A percentile compares a stretch with the other conserved stretches of the same genome.
Conservation (phyloP, 2,797 vertebrate species). For the Emydoidea blandingii region DNA sequence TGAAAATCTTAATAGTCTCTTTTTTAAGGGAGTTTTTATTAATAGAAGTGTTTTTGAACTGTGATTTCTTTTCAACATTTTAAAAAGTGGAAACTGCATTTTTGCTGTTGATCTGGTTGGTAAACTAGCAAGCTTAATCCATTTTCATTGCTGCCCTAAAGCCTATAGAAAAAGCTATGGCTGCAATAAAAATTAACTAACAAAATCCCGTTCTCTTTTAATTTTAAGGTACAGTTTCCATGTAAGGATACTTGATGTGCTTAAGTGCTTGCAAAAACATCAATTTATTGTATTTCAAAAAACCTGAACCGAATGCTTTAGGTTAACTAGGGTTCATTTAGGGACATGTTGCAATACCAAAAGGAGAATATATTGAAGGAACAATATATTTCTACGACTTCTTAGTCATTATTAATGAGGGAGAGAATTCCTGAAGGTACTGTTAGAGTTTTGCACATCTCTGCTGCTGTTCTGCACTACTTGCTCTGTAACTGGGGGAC, state of each 20-base stretch:
- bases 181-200: neutral
- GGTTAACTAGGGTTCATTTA: neutral
- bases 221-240: neutral
- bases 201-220: neutral
- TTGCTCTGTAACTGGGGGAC: slow-evolving; percentile 43
- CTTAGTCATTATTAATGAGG: slow-evolving; percentile 47
- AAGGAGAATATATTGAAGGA: neutral
- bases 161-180: neutral
- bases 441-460: slow-evolving; percentile 24
- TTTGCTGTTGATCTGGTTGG: neutral
- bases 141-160: slow-evolving; percentile 5
- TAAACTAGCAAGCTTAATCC: neutral
- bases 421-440: slow-evolving; percentile 39
- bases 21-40: slow-evolving; percentile 3
- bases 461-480: slow-evolving; percentile 48
- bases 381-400: slow-evolving; percentile 13
- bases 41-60: neutral
- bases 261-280: neutral
- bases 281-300: slow-evolving; percentile 11
- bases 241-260: neutral
- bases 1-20: neutral
- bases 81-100: slow-evolving; percentile 12
- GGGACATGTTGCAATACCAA: slow-evolving; percentile 2
- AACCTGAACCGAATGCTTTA: neutral
- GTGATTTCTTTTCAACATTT: neutral